Percentiles rank a stretch among this genome's conserved stretches.
Evolutionary conservation across 2,888 invertebrate genomes (phyloP).

Genomic region (Drosophila flavopinicola): DNA sequence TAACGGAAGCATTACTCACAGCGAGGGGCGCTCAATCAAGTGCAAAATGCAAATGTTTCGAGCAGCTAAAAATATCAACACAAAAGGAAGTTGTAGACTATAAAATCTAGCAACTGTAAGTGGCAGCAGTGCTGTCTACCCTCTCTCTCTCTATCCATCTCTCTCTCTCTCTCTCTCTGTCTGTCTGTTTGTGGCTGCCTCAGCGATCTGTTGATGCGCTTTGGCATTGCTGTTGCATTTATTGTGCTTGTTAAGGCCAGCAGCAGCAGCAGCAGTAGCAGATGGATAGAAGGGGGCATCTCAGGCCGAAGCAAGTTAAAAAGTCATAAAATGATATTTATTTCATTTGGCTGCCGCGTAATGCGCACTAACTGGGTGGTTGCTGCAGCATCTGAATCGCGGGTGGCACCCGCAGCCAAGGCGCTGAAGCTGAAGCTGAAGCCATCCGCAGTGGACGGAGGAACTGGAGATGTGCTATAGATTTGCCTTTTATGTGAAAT

Average conservation of each 20-base stretch:
- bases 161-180: too few species aligned
- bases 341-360: constrained; percentile 71
- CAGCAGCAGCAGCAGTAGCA: constrained; percentile 22
- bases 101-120: constrained; percentile 52
- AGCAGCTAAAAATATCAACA: constrained; percentile 68
- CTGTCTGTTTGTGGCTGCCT: not conserved
- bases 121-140: not conserved
- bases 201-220: constrained; percentile 23
- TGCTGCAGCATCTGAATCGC: constrained; percentile 35
- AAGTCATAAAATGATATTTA: constrained; percentile 79
- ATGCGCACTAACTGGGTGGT: constrained; percentile 57
- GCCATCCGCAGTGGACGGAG: constrained; percentile 13
- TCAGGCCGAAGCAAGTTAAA: constrained; percentile 63
- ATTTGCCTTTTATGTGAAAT: constrained; percentile 78
- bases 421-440: constrained; percentile 29
- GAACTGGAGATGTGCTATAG: constrained; percentile 61
- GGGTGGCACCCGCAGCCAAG: constrained; percentile 65
- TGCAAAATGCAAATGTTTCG: constrained; percentile 66
- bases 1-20: constrained; percentile 76
- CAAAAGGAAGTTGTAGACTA: constrained; percentile 62
- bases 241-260: constrained; percentile 75
- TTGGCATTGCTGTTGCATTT: constrained; percentile 65
- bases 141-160: too few species aligned
- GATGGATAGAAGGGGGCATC: not conserved
- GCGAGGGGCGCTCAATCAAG: constrained; percentile 62